Evolutionary conservation across 1,140 invertebrate species (phyloP), one percentile per base, ranked within the genome.

Genomic region (Lerema accius): DNA sequence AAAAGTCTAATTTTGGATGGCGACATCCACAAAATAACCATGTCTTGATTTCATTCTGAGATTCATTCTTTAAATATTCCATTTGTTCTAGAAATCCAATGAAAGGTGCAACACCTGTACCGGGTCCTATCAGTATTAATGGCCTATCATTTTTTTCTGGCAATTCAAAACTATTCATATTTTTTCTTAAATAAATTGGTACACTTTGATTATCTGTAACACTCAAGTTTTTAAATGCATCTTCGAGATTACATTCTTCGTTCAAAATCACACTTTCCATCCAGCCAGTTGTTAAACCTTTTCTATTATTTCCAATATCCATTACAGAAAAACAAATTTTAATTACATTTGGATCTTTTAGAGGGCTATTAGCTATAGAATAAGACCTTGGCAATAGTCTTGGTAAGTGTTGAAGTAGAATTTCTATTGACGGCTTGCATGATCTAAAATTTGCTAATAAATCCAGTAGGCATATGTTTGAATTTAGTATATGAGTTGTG

Each of bases 91-190:
- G 71, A 73, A 94, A 95, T 10, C 94, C 93, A 63, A 93, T 93
- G 78, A 96, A 98, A 0, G 97, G 96, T 5, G 96, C 94, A 15
- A 97, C 86, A 9, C 96, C 97, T 26, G 96, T 97, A 10, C 97
- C 97, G 62, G 96, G 94, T 3, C 95, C 95, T 65, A 98, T 94
- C 82, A 98, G 93, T 63, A 98, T 93, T 28, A 96, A 80, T 35
- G 95, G 95, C 73, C 45, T 87, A 72, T 63, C 81, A 66, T 84
- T 72, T 91, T 92, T 92, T 65, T 73, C 82, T 80, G 93, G 75
- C 91, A 94, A 63, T 77, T 84, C 85, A 94, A 95, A 77, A 65
- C 80, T 67, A 79, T 94, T 73, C 79, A 93, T 80, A 78, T 87
- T 90, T 37, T 91, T 92, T 83, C 93, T 92, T 67, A 93, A 93